Evolutionary conservation across 2,888 invertebrate genomes (phyloP).

Genomic region (Acleris sparsana): DNA sequence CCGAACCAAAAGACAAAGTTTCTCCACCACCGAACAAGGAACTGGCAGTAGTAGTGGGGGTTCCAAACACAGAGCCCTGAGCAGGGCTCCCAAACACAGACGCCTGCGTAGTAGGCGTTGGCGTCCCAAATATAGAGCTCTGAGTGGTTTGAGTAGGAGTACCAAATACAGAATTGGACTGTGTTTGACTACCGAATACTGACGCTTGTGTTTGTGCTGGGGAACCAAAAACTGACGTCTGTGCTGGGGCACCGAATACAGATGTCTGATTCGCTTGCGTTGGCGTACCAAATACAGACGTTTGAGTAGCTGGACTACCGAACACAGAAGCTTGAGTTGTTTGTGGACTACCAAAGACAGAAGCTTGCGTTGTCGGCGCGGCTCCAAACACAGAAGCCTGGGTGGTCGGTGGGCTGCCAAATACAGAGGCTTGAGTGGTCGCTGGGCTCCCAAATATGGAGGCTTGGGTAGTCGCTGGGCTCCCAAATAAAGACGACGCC

Average conservation of each 20-base stretch:
- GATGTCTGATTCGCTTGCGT: slow-evolving; percentile 43
- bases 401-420: slow-evolving; percentile 45
- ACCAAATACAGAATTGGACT: slow-evolving; percentile 51
- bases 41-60: slow-evolving; percentile 54
- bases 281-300: slow-evolving; percentile 46
- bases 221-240: slow-evolving; percentile 48
- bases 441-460: slow-evolving; percentile 45
- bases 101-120: slow-evolving; percentile 34
- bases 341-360: slow-evolving; percentile 44
- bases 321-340: slow-evolving; percentile 51
- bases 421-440: slow-evolving; percentile 44
- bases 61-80: slow-evolving; percentile 42
- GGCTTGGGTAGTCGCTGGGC: slow-evolving; percentile 45
- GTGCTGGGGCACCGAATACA: slow-evolving; percentile 42
- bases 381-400: slow-evolving; percentile 47
- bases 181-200: slow-evolving; percentile 46
- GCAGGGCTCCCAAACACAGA: slow-evolving; percentile 30
- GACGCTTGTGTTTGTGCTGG: slow-evolving; percentile 42
- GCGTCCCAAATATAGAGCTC: slow-evolving; percentile 52
- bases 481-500: slow-evolving; percentile 46
- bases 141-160: slow-evolving; percentile 44
- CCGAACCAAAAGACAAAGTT: slow-evolving; percentile 66
- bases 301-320: slow-evolving; percentile 45
- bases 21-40: slow-evolving; percentile 66
- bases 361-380: slow-evolving; percentile 44